Percentiles rank a stretch among this genome's conserved stretches.
Evolutionary conservation across 2,888 invertebrate species (phyloP).

Genomic region (Diplazon laetatorius): DNA sequence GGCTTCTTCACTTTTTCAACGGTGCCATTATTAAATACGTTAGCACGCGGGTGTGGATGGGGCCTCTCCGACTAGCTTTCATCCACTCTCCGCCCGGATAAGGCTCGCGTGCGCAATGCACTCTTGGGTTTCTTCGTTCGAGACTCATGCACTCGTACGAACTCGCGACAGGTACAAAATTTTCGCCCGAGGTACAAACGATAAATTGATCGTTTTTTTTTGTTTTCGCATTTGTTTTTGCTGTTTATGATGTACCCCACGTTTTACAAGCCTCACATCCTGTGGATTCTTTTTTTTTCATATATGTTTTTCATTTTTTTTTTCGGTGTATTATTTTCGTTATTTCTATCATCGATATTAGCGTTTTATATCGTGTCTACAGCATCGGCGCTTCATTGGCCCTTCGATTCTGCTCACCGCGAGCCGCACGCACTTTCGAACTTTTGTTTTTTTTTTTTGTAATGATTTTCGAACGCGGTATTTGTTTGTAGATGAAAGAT

Average conservation of each 20-base stretch:
- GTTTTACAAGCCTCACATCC: slow-evolving; percentile 34
- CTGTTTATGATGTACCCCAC: slow-evolving; percentile 39
- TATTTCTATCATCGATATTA: slow-evolving; percentile 11
- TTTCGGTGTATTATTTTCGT: background rate
- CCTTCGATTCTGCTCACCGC: background rate
- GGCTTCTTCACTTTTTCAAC: slow-evolving; percentile 54
- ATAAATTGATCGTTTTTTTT: slow-evolving; percentile 4
- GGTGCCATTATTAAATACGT: slow-evolving; percentile 75
- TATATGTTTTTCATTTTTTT: too few relatives aligned
- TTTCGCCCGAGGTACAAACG: slow-evolving; percentile 37
- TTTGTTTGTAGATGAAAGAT: background rate
- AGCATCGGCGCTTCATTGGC: slow-evolving; percentile 36
- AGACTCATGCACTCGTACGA: slow-evolving; percentile 33
- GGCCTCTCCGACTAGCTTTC: slow-evolving; percentile 1
- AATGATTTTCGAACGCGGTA: background rate
- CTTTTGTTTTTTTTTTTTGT: slow-evolving; percentile 1
- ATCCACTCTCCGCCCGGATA: slow-evolving; percentile 59
- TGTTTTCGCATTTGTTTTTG: slow-evolving; percentile 22
- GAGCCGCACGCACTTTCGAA: background rate
- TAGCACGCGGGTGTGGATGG: slow-evolving; percentile 65
- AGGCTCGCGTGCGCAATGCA: slow-evolving; percentile 58
- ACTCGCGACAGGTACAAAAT: slow-evolving; percentile 59
- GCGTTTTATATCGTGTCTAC: slow-evolving; percentile 22
- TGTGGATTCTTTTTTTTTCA: slow-evolving; percentile 7
- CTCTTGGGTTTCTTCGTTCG: slow-evolving; percentile 37